Evolutionary conservation across 2,113 vertebrate genomes (phyloP).

Genomic region (Gymnocephalus cernua): DNA sequence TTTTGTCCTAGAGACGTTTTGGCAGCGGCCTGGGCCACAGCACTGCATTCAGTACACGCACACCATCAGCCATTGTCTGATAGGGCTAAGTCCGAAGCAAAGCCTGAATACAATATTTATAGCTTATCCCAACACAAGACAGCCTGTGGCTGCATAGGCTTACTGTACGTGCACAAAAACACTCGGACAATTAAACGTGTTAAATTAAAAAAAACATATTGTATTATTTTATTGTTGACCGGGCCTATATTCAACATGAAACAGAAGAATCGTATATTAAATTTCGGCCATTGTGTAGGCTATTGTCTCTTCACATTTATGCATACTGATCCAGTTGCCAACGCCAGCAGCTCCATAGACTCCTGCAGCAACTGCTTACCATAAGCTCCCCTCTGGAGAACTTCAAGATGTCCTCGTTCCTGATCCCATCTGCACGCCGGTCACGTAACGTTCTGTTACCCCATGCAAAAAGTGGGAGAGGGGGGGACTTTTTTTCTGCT

Average conservation of each 20-base stretch:
- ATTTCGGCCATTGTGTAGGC: background rate
- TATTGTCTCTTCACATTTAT: constrained; percentile 30
- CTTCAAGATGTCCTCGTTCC: constrained; percentile 73
- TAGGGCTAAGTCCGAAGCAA: constrained; percentile 54
- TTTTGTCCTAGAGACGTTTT: constrained; percentile 79
- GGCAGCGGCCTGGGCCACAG: constrained; percentile 71
- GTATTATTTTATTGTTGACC: background rate
- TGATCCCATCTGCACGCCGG: constrained; percentile 78
- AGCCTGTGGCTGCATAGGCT: constrained; percentile 1
- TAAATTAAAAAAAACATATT: background rate
- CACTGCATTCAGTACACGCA: constrained; percentile 85
- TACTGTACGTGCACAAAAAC: constrained; percentile 30
- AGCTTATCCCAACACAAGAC: constrained; percentile 59
- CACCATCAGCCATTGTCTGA: constrained; percentile 77
- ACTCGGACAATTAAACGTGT: background rate
- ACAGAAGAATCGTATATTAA: background rate
- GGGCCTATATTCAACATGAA: background rate
- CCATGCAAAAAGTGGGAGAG: constrained; percentile 66
- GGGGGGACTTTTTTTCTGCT: constrained; percentile 55
- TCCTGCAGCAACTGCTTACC: constrained; percentile 40
- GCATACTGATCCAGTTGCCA: constrained; percentile 33
- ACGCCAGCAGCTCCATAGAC: background rate
- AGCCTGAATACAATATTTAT: constrained; percentile 75
- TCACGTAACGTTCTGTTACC: constrained; percentile 81
- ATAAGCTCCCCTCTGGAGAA: constrained; percentile 58